These are phyloP conservation scores for Chascanopsetta lugubris DNA, from an alignment of 2,113 vertebrate genomes.

Conservation along the genomic window DNA sequence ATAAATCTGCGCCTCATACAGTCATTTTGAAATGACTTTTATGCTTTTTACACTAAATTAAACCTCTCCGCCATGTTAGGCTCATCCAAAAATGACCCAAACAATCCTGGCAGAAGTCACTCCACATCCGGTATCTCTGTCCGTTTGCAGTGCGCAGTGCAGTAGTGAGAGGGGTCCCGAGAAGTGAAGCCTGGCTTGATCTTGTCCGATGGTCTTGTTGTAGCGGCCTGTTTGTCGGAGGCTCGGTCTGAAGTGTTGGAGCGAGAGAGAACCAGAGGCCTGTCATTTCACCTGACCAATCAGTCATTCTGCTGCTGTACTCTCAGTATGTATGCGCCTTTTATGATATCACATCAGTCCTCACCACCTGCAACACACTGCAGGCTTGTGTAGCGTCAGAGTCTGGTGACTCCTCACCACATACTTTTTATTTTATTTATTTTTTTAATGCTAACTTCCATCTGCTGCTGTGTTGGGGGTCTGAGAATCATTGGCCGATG, in stretches of 20 bases:
- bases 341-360: slow-evolving; percentile 23
- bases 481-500: background rate
- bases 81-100: slow-evolving; percentile 42
- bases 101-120: slow-evolving; percentile 38
- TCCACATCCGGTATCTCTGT: slow-evolving; percentile 38
- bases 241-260: slow-evolving; percentile 32
- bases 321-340: slow-evolving; percentile 11
- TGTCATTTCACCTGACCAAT: slow-evolving; percentile 22
- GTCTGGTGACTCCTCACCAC: slow-evolving; percentile 3
- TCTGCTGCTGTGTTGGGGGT: background rate
- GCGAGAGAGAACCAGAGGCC: slow-evolving; percentile 33
- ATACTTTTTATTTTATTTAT: too few species aligned
- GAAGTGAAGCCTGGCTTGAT: slow-evolving; percentile 57
- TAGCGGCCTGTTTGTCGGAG: slow-evolving; percentile 46
- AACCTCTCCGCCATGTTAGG: slow-evolving; percentile 4
- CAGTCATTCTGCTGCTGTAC: slow-evolving; percentile 19
- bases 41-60: too few species aligned
- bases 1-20: too few species aligned
- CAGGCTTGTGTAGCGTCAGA: slow-evolving; percentile 8
- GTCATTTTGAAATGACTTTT: too few species aligned
- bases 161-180: background rate
- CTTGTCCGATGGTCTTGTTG: slow-evolving; percentile 60
- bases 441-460: background rate
- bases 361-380: slow-evolving; percentile 3
- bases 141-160: slow-evolving; percentile 37